Percentiles rank a stretch among this genome's conserved stretches.
Evolutionary conservation across 2,888 invertebrate genomes (phyloP).

Genomic region (Melinopterus prodromus): DNA sequence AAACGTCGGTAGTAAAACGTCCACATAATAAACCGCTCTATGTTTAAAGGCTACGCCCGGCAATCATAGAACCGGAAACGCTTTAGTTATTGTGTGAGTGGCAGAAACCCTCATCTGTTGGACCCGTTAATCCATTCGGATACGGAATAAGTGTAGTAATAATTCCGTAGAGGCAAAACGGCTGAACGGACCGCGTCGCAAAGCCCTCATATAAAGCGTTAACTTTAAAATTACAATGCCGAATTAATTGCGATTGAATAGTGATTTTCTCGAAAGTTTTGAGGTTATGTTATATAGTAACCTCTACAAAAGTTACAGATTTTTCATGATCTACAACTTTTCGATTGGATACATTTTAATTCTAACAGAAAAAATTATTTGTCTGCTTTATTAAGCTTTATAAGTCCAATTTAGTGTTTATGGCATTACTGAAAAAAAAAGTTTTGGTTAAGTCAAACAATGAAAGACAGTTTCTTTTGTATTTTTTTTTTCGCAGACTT

Average conservation of each 20-base stretch:
- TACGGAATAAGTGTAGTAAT: constrained; percentile 18
- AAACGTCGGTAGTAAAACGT: neutral
- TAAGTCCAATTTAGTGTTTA: no score
- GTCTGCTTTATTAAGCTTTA: no score
- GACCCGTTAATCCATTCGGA: constrained; percentile 24
- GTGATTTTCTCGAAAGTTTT: no score
- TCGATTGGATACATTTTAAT: no score
- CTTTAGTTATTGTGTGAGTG: constrained; percentile 18
- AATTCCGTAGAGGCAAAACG: constrained; percentile 13
- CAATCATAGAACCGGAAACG: neutral
- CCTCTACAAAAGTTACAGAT: no score
- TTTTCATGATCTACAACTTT: no score
- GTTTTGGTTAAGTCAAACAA: no score
- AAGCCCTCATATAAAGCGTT: constrained; percentile 13
- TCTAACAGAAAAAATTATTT: no score
- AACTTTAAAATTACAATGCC: constrained; percentile 25
- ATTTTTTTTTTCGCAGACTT: no score
- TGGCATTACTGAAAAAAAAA: no score
- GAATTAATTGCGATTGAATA: constrained; percentile 25
- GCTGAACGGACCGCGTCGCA: constrained; percentile 6
- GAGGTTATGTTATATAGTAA: no score
- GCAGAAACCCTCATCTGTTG: neutral
- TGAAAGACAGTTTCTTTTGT: no score
- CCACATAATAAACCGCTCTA: neutral
- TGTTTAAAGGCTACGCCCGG: neutral